Evolutionary conservation across 2,888 invertebrate species (phyloP).

Genomic region (Rapana venosa): DNA sequence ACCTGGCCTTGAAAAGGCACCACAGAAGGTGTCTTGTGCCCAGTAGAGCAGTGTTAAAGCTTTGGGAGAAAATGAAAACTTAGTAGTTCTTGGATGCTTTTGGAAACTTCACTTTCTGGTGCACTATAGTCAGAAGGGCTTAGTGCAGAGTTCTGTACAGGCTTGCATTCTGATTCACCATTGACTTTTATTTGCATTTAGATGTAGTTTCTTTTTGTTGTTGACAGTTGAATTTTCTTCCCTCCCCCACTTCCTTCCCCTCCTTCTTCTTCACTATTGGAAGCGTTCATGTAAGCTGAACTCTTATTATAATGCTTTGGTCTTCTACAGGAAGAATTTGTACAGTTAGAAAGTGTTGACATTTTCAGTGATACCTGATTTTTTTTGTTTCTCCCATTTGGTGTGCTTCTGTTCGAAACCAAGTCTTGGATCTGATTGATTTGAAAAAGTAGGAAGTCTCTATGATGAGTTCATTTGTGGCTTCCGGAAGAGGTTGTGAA

Average conservation of each 20-base stretch:
- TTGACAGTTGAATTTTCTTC: conserved; percentile 24
- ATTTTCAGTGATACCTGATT: neutral
- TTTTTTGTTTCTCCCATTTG: neutral
- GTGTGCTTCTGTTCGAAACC: neutral
- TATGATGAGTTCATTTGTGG: conserved; percentile 2
- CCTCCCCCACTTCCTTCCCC: too few relatives aligned
- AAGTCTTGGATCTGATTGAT: conserved; percentile 8
- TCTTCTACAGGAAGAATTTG: neutral
- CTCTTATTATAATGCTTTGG: neutral
- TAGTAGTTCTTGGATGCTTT: neutral
- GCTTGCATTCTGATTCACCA: conserved; percentile 10
- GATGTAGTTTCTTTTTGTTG: conserved; percentile 2
- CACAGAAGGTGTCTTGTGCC: neutral
- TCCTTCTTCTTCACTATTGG: neutral
- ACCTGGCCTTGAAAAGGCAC: neutral
- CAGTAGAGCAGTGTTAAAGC: conserved; percentile 30
- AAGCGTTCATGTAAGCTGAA: neutral
- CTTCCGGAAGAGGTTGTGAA: neutral
- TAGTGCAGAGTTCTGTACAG: conserved; percentile 3
- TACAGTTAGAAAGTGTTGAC: conserved; percentile 3
- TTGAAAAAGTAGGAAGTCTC: neutral
- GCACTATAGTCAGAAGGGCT: neutral
- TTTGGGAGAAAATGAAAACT: conserved; percentile 41
- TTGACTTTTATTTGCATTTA: conserved; percentile 17
- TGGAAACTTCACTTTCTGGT: neutral